Conservation (phyloP, 2,113 vertebrate species). For the Eolophus roseicapilla region DNA sequence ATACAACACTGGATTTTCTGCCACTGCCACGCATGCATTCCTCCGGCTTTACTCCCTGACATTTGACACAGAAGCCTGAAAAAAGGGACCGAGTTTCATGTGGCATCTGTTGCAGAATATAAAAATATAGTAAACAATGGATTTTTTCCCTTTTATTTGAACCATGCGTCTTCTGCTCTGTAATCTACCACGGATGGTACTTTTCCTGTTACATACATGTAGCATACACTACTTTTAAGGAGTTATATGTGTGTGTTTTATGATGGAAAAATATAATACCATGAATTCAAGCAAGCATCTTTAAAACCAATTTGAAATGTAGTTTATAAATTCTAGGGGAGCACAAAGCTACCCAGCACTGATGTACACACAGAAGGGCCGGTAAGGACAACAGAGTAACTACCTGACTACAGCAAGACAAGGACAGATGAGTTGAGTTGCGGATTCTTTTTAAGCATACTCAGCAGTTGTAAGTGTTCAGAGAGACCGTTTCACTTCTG, state of each 20-base stretch:
- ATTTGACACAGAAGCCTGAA: slow-evolving; percentile 8
- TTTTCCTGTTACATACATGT: neutral
- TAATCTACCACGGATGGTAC: neutral
- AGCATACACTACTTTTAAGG: neutral
- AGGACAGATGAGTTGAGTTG: neutral
- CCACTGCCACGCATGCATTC: neutral
- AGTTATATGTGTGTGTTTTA: neutral
- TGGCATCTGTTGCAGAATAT: neutral
- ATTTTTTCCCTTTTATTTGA: slow-evolving; percentile 19
- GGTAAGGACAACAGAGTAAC: neutral
- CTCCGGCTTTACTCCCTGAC: neutral
- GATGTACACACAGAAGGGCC: neutral
- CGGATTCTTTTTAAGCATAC: neutral
- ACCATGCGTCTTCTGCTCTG: slow-evolving; percentile 5
- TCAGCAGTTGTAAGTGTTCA: neutral
- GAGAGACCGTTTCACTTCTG: neutral
- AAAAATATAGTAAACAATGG: slow-evolving; percentile 29
- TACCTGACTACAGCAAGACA: neutral
- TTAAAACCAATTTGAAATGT: neutral
- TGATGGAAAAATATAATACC: neutral
- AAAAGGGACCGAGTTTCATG: neutral
- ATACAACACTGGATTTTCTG: neutral
- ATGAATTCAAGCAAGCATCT: neutral
- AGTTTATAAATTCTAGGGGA: neutral
- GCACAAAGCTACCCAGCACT: neutral